phyloP scores from a whole-genome alignment of 2,888 invertebrate genomes.

The Neoaliturus tenellus region DNA sequence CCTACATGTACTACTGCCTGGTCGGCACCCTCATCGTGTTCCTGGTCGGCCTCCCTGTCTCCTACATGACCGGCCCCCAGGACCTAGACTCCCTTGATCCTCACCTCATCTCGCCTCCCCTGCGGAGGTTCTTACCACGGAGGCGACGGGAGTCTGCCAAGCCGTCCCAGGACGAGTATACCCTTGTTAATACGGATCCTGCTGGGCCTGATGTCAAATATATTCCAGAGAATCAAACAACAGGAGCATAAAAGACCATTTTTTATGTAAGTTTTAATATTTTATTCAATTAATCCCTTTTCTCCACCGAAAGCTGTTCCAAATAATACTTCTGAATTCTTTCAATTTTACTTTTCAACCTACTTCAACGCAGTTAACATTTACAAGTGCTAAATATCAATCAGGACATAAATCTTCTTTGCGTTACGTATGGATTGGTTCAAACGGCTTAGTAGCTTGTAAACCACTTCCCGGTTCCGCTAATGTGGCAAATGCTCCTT shows the following conservation, averaged over 20 bases:
- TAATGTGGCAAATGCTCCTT: too few relatives aligned
- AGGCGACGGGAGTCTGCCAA: neutral
- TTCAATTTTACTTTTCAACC: too few relatives aligned
- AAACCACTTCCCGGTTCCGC: too few relatives aligned
- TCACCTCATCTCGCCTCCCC: constrained; percentile 54
- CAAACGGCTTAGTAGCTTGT: too few relatives aligned
- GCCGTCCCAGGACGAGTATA: constrained; percentile 9
- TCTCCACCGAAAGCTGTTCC: too few relatives aligned
- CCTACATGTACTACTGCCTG: constrained; percentile 86
- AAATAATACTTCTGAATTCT: too few relatives aligned
- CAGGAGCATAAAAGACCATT: neutral
- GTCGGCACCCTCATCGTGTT: constrained; percentile 81
- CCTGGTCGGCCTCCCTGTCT: constrained; percentile 80
- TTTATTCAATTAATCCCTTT: neutral
- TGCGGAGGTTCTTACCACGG: constrained; percentile 32
- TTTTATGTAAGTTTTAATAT: neutral
- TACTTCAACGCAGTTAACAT: too few relatives aligned
- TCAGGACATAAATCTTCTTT: too few relatives aligned
- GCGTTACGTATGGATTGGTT: too few relatives aligned
- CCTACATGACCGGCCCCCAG: constrained; percentile 68
- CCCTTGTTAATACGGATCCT: constrained; percentile 1
- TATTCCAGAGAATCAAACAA: neutral
- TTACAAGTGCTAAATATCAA: too few relatives aligned
- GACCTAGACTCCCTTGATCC: constrained; percentile 54
- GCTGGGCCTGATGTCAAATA: neutral